These are phyloP conservation scores for Eupelmus urozonus DNA, from an alignment of 2,888 invertebrate genomes.

Conservation along the genomic window DNA sequence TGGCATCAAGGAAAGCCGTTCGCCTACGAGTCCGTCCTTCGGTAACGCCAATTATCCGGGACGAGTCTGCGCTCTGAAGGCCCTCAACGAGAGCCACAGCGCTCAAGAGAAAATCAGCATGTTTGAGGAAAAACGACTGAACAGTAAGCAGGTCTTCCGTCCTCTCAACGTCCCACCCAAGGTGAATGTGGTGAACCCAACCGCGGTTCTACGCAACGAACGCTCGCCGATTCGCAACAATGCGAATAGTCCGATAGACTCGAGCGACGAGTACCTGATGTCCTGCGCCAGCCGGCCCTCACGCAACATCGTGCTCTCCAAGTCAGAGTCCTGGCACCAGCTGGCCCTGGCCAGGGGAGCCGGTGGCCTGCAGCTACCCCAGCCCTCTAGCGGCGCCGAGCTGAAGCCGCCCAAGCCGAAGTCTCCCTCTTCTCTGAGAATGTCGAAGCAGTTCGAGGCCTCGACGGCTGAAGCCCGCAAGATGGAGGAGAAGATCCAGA, in stretches of 20 bases:
- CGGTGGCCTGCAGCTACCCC: constrained; percentile 66
- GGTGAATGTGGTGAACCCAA: constrained; percentile 64
- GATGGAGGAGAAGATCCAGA: constrained; percentile 74
- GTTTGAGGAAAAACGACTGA: constrained; percentile 66
- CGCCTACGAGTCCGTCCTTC: constrained; percentile 59
- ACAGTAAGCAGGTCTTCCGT: constrained; percentile 62
- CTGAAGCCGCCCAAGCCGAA: constrained; percentile 81
- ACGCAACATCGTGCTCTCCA: constrained; percentile 78
- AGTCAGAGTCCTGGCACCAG: constrained; percentile 91
- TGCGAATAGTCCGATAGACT: constrained; percentile 66
- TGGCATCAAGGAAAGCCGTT: constrained; percentile 35
- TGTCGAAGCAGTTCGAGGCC: constrained; percentile 90
- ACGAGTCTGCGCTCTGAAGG: constrained; percentile 60
- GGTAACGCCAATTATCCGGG: constrained; percentile 51
- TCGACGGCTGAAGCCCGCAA: constrained; percentile 70
- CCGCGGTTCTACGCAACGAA: constrained; percentile 61
- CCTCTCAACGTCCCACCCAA: constrained; percentile 66
- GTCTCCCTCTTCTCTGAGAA: constrained; percentile 85
- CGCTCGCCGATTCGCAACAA: constrained; percentile 63
- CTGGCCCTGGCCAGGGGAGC: constrained; percentile 77
- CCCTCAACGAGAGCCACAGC: constrained; percentile 64
- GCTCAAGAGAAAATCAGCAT: constrained; percentile 69
- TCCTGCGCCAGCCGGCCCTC: constrained; percentile 71
- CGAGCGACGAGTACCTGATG: constrained; percentile 75
- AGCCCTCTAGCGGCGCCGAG: constrained; percentile 76